Base-by-base conservation (phyloP, 2,797 vertebrate genomes). In the Falco concolor region DNA sequence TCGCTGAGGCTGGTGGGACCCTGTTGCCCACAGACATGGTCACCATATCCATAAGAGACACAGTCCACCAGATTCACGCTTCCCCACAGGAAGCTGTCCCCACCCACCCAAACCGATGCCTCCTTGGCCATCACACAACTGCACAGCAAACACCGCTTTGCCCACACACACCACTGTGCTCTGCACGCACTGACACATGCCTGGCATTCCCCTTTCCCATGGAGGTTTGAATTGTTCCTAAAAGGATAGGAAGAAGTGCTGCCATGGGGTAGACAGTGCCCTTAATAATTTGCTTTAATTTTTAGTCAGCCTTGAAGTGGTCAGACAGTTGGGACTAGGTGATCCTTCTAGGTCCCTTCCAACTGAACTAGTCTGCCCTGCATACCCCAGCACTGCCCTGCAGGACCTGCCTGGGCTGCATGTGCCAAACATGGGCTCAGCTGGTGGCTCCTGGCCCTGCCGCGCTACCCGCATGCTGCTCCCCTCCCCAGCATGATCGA, bases 111-210 rank as follows among this genome's bases (percentile, higher is more conserved):
- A 18, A 34, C 21, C 1, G 2, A 38, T 2, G 17, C 20, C 47
- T 63, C 45, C 1, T 0, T 5, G 18, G 42, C 14, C 60, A 30
- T 36, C 60, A 21, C 47, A 27, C 25, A 12, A 30, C 36, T 1
- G 0, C 53, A 9, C 0, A 1, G 27, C 49, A 67, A 73, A 25
- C 28, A 6, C 1, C 0, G 21, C 42, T 6, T 38, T 1, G 0
- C 67, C 10, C 56, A 53, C 7, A 2, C 4, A 2, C 25, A 9
- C 11, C 3, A 1, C 28, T 0, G 1, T 5, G n/a, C 30, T 10
- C 9, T 1, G 3, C 27, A 16, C 1, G 2, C 7, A 6, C 21
- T 9, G 44, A 5, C 8, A 0, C 2, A 0, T 4, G 42, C 21
- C 20, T 25, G 32, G 20, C 32, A 5, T 9, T 75, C 44, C 20